Percentiles rank a stretch among this genome's conserved stretches.
These are phyloP conservation scores for Microcebus ravelobensis DNA, from an alignment of 2,113 vertebrate genomes.

Conservation along the genomic window DNA sequence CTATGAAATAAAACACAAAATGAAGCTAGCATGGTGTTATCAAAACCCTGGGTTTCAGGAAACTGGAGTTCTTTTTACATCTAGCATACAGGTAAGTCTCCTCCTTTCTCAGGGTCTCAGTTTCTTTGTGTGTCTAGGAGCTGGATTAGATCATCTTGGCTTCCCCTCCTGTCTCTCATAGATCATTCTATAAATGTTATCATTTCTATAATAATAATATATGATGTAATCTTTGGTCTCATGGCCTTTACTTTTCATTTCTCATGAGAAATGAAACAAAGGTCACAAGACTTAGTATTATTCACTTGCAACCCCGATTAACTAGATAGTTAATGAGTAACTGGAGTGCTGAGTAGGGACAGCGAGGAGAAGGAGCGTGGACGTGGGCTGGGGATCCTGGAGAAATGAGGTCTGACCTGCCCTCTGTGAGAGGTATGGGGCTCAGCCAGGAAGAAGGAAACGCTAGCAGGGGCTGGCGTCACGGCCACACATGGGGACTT, in stretches of 20 bases:
- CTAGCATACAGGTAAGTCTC: not conserved
- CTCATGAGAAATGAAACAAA: not conserved
- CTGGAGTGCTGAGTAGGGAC: not conserved
- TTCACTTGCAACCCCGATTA: not conserved
- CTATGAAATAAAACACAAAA: slow-evolving; percentile 38
- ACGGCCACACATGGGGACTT: rapidly evolving
- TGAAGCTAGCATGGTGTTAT: not conserved
- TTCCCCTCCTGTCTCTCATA: not conserved
- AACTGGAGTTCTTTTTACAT: not conserved
- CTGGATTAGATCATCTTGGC: not conserved
- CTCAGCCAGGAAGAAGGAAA: not conserved
- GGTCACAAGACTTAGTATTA: not conserved
- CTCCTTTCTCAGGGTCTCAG: not conserved
- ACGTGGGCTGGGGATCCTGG: not conserved
- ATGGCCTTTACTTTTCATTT: not conserved
- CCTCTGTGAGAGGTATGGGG: not conserved
- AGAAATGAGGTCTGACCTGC: not conserved
- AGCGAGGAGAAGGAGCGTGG: not conserved
- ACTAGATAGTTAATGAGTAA: not conserved
- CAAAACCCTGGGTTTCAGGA: not conserved
- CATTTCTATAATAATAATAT: not conserved
- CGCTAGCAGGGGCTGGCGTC: not conserved
- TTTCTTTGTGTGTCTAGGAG: not conserved
- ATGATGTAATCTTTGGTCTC: not conserved
- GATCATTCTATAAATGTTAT: not conserved